These are phyloP conservation scores for Lampris incognitus DNA, from an alignment of 2,113 vertebrate species.

Conservation along the genomic window DNA sequence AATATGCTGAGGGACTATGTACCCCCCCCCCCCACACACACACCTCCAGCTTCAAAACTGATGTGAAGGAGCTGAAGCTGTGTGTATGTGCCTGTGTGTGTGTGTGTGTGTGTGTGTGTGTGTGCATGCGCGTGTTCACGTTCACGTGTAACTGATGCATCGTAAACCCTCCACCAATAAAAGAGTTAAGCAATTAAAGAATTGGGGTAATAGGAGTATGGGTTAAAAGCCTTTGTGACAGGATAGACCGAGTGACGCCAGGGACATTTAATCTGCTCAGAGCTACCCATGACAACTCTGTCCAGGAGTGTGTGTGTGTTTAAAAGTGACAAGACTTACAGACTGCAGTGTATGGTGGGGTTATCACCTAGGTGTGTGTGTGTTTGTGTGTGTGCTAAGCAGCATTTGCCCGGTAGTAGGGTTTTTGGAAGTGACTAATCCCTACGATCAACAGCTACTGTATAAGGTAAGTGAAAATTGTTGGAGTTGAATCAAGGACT, in stretches of 20 bases:
- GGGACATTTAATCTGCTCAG: background rate
- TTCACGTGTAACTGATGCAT: background rate
- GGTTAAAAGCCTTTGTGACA: no score
- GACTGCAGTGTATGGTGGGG: conserved; percentile 50
- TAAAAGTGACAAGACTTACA: conserved; percentile 39
- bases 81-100: conserved; percentile 12
- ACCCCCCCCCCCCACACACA: background rate
- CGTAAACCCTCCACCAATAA: no score
- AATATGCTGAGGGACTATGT: background rate
- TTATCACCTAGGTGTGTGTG: conserved; percentile 23
- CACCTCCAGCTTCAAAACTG: background rate
- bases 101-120: conserved; percentile 9
- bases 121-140: conserved; percentile 14
- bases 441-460: no score
- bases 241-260: no score
- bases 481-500: no score
- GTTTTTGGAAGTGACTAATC: no score
- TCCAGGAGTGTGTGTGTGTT: background rate
- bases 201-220: no score
- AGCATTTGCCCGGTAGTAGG: no score
- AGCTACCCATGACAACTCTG: background rate
- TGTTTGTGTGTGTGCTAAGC: background rate
- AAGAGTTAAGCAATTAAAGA: no score
- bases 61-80: background rate
- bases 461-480: no score